Evolutionary conservation across 2,797 vertebrate genomes (phyloP).

Genomic region (Poeciliopsis paucimaculata): DNA sequence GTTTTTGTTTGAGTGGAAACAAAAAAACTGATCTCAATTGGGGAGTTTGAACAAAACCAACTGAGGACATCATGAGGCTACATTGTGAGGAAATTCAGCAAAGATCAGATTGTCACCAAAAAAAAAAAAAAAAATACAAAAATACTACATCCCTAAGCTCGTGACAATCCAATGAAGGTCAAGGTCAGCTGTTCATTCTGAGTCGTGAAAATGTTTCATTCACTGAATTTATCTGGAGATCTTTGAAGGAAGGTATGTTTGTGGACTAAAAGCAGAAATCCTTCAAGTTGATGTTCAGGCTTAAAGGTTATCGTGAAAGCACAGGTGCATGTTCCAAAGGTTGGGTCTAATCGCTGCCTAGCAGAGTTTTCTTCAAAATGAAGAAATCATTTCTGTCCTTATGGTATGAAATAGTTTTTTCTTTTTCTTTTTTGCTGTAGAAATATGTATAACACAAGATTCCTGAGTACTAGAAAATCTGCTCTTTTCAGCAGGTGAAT

Average conservation of each 20-base stretch:
- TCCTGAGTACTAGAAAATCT: not conserved
- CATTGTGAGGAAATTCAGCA: not conserved
- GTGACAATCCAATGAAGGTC: not conserved
- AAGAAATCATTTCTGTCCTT: not conserved
- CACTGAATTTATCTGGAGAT: slow-evolving; percentile 1
- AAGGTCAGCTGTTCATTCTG: not conserved
- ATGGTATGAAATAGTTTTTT: not conserved
- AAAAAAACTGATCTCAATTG: not conserved
- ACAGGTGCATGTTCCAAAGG: not conserved
- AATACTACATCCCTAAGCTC: not conserved
- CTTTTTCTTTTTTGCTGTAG: not conserved
- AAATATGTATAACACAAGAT: slow-evolving; percentile 8
- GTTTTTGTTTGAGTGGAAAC: not conserved
- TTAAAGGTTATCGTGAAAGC: slow-evolving; percentile 1
- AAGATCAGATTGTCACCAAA: not conserved
- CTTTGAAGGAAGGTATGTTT: slow-evolving; percentile 1
- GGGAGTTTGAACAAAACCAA: not conserved
- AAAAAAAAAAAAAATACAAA: not conserved
- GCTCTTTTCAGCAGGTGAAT: slow-evolving; percentile 5
- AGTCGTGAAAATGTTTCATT: slow-evolving; percentile 1
- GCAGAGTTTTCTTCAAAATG: not conserved
- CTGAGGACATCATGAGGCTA: not conserved
- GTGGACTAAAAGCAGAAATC: not conserved
- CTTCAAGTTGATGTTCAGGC: not conserved
- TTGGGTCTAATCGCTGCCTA: not conserved